A percentile compares a stretch with the other conserved stretches of the same genome.
phyloP scores from a whole-genome alignment of 2,113 vertebrate species.

The Phalacrocorax aristotelis region DNA sequence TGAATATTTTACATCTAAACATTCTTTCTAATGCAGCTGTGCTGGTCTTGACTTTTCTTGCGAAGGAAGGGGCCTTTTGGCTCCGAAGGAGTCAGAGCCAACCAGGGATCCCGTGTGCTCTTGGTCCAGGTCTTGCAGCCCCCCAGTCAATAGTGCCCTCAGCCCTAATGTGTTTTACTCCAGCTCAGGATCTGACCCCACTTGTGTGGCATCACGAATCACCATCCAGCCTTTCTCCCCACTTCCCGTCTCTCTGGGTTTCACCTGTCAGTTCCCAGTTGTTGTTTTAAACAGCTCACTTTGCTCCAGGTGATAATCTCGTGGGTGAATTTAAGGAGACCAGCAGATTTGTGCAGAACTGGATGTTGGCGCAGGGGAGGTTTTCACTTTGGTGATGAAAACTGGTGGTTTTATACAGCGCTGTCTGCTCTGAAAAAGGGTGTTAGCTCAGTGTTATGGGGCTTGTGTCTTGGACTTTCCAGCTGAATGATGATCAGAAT shows the following conservation, averaged over 20 bases:
- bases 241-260: background rate
- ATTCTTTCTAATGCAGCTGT: background rate
- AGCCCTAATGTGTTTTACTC: background rate
- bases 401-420: background rate
- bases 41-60: background rate
- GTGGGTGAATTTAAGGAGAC: background rate
- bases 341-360: background rate
- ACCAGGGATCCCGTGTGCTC: background rate
- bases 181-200: background rate
- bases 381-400: background rate
- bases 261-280: background rate
- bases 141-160: background rate
- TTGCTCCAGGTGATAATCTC: background rate
- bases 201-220: background rate
- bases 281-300: background rate
- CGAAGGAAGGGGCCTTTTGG: background rate
- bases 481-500: conserved; percentile 58
- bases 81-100: background rate
- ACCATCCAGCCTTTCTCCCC: background rate
- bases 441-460: background rate
- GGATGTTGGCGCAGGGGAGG: background rate
- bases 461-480: conserved; percentile 6
- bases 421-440: background rate
- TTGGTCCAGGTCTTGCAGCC: background rate
- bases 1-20: conserved; percentile 22